These are phyloP conservation scores for Trichomycterus rosablanca DNA, from an alignment of 2,113 vertebrate genomes.

Conservation along the genomic window DNA sequence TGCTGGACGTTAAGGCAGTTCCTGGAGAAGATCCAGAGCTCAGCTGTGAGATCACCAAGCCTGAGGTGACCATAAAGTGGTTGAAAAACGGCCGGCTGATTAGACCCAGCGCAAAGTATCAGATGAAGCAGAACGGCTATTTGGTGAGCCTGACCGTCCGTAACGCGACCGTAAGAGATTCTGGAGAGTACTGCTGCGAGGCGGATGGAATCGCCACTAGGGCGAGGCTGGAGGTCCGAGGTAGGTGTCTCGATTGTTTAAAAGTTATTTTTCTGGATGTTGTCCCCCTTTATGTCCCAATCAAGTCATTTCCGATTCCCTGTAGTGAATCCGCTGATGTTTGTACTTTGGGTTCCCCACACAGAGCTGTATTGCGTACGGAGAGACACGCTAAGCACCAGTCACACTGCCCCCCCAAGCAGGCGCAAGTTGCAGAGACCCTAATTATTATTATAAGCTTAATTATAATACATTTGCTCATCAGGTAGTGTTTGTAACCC, in stretches of 20 bases:
- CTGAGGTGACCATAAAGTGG: constrained; percentile 75
- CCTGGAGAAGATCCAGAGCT: constrained; percentile 78
- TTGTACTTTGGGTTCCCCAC: no score
- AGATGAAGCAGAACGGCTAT: constrained; percentile 68
- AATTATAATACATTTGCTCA: no score
- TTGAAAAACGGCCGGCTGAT: constrained; percentile 80
- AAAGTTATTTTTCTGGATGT: no score
- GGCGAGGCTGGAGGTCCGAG: constrained; percentile 79
- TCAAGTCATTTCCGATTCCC: no score
- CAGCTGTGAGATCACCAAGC: constrained; percentile 82
- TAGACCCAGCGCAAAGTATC: constrained; percentile 75
- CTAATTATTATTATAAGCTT: no score
- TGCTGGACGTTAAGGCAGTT: constrained; percentile 67
- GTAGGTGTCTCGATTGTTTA: no score
- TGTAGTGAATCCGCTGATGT: no score
- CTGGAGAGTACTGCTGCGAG: constrained; percentile 85
- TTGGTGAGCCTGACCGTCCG: constrained; percentile 69
- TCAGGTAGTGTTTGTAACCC: no score
- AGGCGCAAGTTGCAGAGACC: no score
- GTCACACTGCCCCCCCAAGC: no score
- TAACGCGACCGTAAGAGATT: constrained; percentile 70
- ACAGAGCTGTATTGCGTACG: no score
- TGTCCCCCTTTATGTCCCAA: neutral
- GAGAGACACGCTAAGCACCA: no score
- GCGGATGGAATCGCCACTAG: constrained; percentile 70